These are phyloP conservation scores for Cephus pygmeus DNA, from an alignment of 2,888 invertebrate species.

Conservation along the genomic window DNA sequence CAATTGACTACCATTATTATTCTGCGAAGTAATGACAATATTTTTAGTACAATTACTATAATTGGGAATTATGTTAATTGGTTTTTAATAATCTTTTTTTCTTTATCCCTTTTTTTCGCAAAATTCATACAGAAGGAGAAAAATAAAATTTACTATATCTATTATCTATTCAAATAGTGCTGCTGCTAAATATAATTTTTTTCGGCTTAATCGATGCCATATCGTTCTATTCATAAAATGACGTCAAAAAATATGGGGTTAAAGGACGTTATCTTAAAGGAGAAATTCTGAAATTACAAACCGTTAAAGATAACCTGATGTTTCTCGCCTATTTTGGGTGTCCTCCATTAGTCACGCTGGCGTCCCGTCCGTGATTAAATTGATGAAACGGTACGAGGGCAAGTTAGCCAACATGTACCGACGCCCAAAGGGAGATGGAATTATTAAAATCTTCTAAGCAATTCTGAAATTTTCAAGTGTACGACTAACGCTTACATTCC, in stretches of 20 bases:
- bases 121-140: not conserved
- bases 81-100: not conserved
- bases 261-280: not conserved
- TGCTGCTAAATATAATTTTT: too few species aligned
- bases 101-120: not conserved
- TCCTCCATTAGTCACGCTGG: not conserved
- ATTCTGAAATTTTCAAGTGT: not conserved
- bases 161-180: not conserved
- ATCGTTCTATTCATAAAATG: too few species aligned
- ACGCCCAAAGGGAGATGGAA: not conserved
- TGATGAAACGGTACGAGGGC: slow-evolving; percentile 8
- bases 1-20: not conserved
- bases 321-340: not conserved
- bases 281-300: not conserved
- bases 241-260: not conserved
- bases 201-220: too few species aligned
- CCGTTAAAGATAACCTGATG: not conserved
- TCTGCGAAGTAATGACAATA: not conserved
- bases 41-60: not conserved
- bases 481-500: not conserved
- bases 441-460: not conserved
- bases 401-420: not conserved
- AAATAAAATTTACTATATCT: not conserved
- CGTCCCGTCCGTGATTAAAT: not conserved
- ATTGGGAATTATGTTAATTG: not conserved